A percentile compares a stretch with the other conserved stretches of the same genome.
Conservation (phyloP, 2,113 vertebrate genomes). For the Platycercus adscitus region DNA sequence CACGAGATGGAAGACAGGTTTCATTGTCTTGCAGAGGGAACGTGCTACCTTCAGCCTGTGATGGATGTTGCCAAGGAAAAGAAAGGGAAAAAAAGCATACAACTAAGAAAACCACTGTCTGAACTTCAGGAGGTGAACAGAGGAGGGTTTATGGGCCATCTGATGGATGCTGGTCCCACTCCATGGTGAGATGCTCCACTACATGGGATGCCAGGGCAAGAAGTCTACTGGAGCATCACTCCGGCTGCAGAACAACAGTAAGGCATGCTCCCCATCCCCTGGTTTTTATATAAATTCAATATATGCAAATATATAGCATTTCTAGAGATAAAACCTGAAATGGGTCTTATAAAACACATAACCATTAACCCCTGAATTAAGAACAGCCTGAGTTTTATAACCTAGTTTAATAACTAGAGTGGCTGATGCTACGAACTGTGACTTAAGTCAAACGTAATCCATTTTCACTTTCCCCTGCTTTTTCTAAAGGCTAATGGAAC, state of each 20-base stretch:
- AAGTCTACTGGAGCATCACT: neutral
- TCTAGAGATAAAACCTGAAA: neutral
- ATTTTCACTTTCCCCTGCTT: neutral
- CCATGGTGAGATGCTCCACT: neutral
- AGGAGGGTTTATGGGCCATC: neutral
- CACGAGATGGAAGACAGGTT: neutral
- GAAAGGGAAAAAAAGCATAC: neutral
- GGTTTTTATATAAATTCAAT: neutral
- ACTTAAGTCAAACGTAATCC: neutral
- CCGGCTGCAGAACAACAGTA: neutral
- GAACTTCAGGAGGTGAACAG: neutral
- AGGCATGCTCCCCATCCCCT: fast-evolving
- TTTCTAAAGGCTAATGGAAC: neutral
- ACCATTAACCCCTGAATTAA: neutral
- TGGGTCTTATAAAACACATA: neutral
- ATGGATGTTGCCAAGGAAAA: neutral
- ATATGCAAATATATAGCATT: neutral
- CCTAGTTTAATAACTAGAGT: neutral
- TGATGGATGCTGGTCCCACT: fast-evolving
- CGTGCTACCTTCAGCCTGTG: neutral
- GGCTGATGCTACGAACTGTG: neutral
- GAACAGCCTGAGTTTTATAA: neutral
- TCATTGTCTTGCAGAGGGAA: neutral
- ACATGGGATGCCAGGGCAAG: neutral
- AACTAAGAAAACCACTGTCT: neutral